Evolutionary conservation across 2,797 vertebrate genomes (phyloP).

Genomic region (Bovichtus variegatus): DNA sequence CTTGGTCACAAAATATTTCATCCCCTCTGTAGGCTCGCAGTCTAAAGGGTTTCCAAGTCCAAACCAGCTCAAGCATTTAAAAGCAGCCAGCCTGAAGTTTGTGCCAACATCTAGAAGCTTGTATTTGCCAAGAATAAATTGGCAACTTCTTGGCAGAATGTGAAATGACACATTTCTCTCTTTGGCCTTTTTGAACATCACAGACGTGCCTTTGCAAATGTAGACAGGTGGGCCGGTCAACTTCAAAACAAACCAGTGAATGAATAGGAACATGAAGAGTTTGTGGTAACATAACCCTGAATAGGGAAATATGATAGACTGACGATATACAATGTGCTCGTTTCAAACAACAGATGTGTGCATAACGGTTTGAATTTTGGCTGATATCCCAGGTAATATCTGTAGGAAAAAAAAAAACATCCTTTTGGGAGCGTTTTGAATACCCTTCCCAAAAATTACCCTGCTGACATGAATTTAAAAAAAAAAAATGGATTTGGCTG

Average conservation of each 20-base stretch:
- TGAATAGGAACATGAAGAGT: constrained; percentile 8
- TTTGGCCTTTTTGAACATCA: not conserved
- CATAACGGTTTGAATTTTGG: constrained; percentile 15
- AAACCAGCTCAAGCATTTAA: constrained; percentile 36
- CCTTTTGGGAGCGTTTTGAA: constrained; percentile 11
- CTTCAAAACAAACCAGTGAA: constrained; percentile 10
- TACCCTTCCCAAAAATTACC: not conserved
- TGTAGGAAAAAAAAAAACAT: not conserved
- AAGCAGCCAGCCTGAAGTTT: constrained; percentile 19
- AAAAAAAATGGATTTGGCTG: not conserved
- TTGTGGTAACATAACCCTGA: constrained; percentile 10
- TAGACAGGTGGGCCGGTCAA: constrained; percentile 19
- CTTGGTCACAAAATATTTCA: constrained; percentile 48
- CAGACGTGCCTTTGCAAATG: not conserved
- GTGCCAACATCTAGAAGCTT: constrained; percentile 30
- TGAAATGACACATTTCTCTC: constrained; percentile 14
- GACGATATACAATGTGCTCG: not conserved
- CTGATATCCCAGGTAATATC: constrained; percentile 6
- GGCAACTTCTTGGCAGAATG: constrained; percentile 25
- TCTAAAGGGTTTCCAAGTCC: constrained; percentile 31
- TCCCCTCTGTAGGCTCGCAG: constrained; percentile 22
- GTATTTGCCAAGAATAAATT: constrained; percentile 11
- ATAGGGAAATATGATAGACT: constrained; percentile 22
- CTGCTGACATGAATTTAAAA: not conserved
- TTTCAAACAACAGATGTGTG: constrained; percentile 33